Percentiles rank a stretch among this genome's conserved stretches.
Evolutionary conservation across 2,113 vertebrate genomes (phyloP).

Genomic region (Corynorhinus townsendii): DNA sequence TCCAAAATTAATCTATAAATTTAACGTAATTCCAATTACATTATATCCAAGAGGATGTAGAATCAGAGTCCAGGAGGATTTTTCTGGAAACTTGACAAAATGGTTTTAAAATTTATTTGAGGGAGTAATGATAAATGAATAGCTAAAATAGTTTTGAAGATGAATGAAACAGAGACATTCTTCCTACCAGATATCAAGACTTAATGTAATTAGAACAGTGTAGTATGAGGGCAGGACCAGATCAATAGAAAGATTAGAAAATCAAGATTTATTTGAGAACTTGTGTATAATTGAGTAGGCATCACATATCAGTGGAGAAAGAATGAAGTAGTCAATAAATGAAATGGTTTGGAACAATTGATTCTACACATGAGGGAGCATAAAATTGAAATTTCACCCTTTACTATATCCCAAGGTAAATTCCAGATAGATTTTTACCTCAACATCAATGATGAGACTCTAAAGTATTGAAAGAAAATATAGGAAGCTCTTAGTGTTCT

Average conservation of each 20-base stretch:
- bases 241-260: not conserved
- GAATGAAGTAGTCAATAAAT: not conserved
- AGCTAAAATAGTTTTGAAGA: not conserved
- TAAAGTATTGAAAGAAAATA: conserved; percentile 8
- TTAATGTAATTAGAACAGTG: not conserved
- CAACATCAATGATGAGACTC: not conserved
- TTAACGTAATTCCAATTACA: not conserved
- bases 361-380: not conserved
- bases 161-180: not conserved
- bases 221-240: not conserved
- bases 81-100: conserved; percentile 22
- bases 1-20: not conserved
- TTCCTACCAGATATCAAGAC: not conserved
- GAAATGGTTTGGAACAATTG: not conserved
- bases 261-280: not conserved
- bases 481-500: not conserved
- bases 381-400: not conserved
- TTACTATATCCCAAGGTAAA: not conserved
- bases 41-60: not conserved
- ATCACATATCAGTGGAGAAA: not conserved
- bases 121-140: not conserved
- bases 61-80: not conserved
- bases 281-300: not conserved
- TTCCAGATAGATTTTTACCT: not conserved
- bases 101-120: conserved; percentile 5